These are phyloP conservation scores for Achroia grisella DNA, from an alignment of 1,140 invertebrate genomes.

Conservation along the genomic window DNA sequence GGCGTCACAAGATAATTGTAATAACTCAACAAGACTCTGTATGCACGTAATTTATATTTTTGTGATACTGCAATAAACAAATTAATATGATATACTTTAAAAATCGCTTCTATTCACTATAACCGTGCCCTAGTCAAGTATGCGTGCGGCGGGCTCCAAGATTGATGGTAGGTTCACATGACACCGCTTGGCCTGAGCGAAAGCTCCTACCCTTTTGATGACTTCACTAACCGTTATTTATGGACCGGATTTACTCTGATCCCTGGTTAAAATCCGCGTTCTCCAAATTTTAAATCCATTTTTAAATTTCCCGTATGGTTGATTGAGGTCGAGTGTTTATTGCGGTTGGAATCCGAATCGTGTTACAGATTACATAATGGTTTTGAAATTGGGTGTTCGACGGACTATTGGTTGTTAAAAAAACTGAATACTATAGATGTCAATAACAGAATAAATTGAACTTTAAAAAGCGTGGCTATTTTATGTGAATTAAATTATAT, in stretches of 20 bases:
- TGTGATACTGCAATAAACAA: too few species aligned
- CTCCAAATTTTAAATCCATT: slow-evolving; percentile 40
- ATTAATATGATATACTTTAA: background rate
- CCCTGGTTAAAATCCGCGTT: slow-evolving; percentile 30
- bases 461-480: too few species aligned
- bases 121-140: slow-evolving; percentile 10
- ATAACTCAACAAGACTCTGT: too few species aligned
- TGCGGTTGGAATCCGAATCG: slow-evolving; percentile 2
- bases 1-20: too few species aligned
- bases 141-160: slow-evolving; percentile 46
- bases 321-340: slow-evolving; percentile 5
- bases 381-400: too few species aligned
- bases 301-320: slow-evolving; percentile 24
- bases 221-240: slow-evolving; percentile 68
- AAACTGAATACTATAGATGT: too few species aligned
- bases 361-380: background rate
- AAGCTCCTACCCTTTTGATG: slow-evolving; percentile 56
- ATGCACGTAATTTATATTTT: too few species aligned
- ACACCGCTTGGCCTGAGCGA: slow-evolving; percentile 49
- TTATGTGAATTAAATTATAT: too few species aligned
- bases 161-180: slow-evolving; percentile 68
- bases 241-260: slow-evolving; percentile 43
- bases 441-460: too few species aligned
- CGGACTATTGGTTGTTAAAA: too few species aligned
- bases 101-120: slow-evolving; percentile 2